phyloP scores from a whole-genome alignment of 2,797 vertebrate genomes.

The Glyptemys insculpta region DNA sequence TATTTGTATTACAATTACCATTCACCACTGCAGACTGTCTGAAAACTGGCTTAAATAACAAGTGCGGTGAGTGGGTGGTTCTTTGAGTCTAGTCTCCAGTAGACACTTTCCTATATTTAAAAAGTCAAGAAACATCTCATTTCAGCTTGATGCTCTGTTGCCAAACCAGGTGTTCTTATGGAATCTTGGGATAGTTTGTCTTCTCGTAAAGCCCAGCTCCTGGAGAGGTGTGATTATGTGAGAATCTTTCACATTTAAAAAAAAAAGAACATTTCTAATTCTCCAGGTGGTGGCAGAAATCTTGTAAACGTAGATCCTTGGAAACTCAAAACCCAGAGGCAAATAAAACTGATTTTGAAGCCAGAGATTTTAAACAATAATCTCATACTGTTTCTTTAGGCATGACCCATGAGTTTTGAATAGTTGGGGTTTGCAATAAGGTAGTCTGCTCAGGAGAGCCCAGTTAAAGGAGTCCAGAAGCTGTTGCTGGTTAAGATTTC shows the following conservation, averaged over 20 bases:
- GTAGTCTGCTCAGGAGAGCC: neutral
- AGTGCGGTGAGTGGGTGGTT: neutral
- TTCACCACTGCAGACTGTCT: neutral
- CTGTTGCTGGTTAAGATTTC: neutral
- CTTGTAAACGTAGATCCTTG: rapidly evolving
- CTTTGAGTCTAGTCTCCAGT: neutral
- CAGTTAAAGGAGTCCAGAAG: neutral
- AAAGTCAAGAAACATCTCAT: neutral
- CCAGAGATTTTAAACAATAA: neutral
- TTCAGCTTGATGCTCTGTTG: neutral
- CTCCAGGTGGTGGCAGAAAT: neutral
- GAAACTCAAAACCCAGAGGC: neutral
- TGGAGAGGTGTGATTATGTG: neutral
- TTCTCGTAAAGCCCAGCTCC: neutral
- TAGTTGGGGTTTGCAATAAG: neutral
- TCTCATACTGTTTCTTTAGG: neutral
- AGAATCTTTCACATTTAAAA: neutral
- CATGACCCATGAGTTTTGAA: neutral
- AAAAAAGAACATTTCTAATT: neutral
- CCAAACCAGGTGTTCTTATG: neutral
- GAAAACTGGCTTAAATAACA: neutral
- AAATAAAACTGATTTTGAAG: neutral
- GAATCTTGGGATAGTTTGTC: neutral
- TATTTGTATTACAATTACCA: neutral
- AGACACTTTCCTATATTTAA: neutral